Base-by-base conservation (phyloP, 64 coral and sea anemone genomes). In the Actinia tenebrosa region DNA sequence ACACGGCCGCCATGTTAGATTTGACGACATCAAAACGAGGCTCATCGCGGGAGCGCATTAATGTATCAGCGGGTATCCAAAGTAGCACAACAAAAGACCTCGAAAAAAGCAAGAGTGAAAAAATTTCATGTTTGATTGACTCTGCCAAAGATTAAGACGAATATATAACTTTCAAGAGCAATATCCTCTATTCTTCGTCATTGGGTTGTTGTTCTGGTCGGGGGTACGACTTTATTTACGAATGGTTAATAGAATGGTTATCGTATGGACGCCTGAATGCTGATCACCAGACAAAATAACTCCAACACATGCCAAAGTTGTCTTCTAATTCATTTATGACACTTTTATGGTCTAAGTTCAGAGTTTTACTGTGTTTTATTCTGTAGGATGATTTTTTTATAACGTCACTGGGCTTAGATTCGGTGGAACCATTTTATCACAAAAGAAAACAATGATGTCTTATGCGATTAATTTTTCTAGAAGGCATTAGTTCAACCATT, bases 1-100 rank as follows among this genome's bases (percentile, higher is more conserved):
- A 55, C 20, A 71, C 45, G 17, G 80, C 88, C 85, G 89, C 89
- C 61, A 90, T 90, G 25, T 75, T 91, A 19, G 43, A 88, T 47
- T 86, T 3, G 22, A 23, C 60, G 53, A 50, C 45, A 42, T 45
- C 60, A 93, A 82, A 93, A 85, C 79, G 94, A 96, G 94, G 80
- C 84, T 80, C 22, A 88, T 72, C 50, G 89, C 78, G 77, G 87
- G 84, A 77, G 82, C 93, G 26, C 30, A 37, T 37, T 37, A 1
- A 5, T 20, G 15, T 26, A 20, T 82, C 91, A 97, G 94, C 94
- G 86, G 94, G 80, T 45, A 14, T 18, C 56, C 88, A 43, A 25
- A 15, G 8, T 82, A 62, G 80, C 64, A 84, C 80, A 88, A 80
- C 78, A 81, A 93, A 79, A 82, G 52, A 91, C 47, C 4, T 3